A percentile compares a stretch with the other conserved stretches of the same genome.
phyloP scores from a whole-genome alignment of 2,888 invertebrate species.

The Neria commutata region DNA sequence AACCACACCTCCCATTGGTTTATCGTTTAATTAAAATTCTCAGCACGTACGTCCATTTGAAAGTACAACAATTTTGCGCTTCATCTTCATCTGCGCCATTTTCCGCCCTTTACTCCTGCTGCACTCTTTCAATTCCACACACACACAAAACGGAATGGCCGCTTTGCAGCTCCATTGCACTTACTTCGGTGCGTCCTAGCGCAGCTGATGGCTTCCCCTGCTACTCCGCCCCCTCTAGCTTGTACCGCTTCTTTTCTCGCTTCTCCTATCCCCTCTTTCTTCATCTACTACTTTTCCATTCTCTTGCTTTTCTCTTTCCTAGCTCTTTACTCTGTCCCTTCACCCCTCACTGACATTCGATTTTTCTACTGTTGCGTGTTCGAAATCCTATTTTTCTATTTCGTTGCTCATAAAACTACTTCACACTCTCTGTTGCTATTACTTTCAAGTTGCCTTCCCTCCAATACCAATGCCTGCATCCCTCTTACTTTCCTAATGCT shows the following conservation, averaged over 20 bases:
- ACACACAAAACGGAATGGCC: no score
- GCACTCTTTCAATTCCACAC: no score
- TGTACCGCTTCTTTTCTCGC: no score
- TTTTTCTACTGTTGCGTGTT: slow-evolving; percentile 27
- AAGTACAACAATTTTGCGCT: slow-evolving; percentile 9
- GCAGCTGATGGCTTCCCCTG: no score
- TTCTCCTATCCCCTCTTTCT: neutral
- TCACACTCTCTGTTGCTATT: slow-evolving; percentile 36
- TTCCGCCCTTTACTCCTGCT: neutral
- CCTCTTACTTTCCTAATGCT: neutral
- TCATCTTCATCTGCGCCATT: neutral
- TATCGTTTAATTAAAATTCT: slow-evolving; percentile 55
- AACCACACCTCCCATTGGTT: slow-evolving; percentile 22
- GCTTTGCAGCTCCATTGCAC: no score
- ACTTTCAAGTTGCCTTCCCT: no score
- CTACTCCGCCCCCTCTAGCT: no score
- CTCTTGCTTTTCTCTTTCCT: neutral
- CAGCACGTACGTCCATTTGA: slow-evolving; percentile 56
- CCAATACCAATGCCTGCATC: no score
- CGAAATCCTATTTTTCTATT: slow-evolving; percentile 54
- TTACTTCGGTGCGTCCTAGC: no score
- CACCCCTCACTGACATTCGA: neutral
- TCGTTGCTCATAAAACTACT: slow-evolving; percentile 54
- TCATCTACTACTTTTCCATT: neutral
- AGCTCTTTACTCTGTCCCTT: neutral